Conservation (phyloP, 2,113 vertebrate genomes). For the Scatophagus argus region DNA sequence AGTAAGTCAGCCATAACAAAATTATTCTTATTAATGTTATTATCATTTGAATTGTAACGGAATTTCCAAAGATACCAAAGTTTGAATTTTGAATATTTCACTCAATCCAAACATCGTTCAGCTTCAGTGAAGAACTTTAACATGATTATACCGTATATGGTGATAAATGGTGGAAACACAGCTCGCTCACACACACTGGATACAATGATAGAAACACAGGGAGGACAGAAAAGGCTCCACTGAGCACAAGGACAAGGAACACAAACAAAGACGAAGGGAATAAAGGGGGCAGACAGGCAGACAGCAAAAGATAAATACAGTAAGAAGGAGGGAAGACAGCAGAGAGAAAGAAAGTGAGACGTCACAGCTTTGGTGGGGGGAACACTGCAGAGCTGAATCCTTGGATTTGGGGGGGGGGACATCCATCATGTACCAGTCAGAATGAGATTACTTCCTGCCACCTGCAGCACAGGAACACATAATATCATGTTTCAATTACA, state of each 20-base stretch:
- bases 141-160: too few relatives aligned
- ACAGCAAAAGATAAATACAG: neutral
- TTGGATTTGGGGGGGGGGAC: constrained; percentile 20
- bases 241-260: neutral
- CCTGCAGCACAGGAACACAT: constrained; percentile 35
- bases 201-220: neutral
- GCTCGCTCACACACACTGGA: too few relatives aligned
- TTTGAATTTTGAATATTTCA: neutral
- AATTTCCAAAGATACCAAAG: neutral
- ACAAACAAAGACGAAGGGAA: neutral
- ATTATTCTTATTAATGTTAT: too few relatives aligned
- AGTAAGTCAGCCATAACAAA: neutral
- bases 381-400: constrained; percentile 35
- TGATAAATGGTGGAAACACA: too few relatives aligned
- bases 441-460: constrained; percentile 38
- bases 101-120: neutral
- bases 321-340: neutral
- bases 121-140: neutral
- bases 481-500: constrained; percentile 40
- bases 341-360: constrained; percentile 4
- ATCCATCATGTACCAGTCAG: constrained; percentile 60
- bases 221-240: neutral
- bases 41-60: too few relatives aligned
- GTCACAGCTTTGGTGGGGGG: neutral
- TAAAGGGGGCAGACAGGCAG: neutral